These are phyloP conservation scores for Nothocercus nigrocapillus DNA, from an alignment of 2,113 vertebrate species.

Conservation along the genomic window DNA sequence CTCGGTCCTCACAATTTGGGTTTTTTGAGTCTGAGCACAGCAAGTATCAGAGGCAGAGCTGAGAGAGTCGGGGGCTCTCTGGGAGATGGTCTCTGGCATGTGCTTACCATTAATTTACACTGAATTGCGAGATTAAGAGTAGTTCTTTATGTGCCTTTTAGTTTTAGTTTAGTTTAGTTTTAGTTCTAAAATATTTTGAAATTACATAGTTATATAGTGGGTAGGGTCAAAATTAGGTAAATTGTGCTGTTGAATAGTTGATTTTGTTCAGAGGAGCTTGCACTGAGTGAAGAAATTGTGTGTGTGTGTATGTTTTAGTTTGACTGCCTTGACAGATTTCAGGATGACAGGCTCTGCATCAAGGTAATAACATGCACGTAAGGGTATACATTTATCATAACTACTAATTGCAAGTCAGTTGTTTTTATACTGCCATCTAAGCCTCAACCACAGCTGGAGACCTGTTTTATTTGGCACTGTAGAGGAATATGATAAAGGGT, in stretches of 20 bases:
- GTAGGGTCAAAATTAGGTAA: slow-evolving; percentile 7
- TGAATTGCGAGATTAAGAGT: not conserved
- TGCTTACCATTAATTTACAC: not conserved
- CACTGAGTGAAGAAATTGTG: not conserved
- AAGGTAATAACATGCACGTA: not conserved
- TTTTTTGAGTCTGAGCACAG: not conserved
- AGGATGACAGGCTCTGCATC: slow-evolving; percentile 39
- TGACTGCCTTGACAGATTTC: slow-evolving; percentile 19
- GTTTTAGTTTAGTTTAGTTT: too few species aligned
- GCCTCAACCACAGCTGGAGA: slow-evolving; percentile 21
- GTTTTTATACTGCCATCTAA: slow-evolving; percentile 42
- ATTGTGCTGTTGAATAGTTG: not conserved
- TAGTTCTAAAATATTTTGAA: not conserved
- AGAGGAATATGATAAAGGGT: not conserved
- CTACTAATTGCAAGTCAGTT: slow-evolving; percentile 57
- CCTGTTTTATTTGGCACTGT: not conserved
- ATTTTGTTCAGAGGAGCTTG: slow-evolving; percentile 17
- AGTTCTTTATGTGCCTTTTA: not conserved
- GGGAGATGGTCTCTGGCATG: not conserved
- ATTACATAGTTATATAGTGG: not conserved
- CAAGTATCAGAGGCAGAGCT: not conserved
- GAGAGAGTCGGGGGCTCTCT: slow-evolving; percentile 27
- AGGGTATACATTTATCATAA: slow-evolving; percentile 15
- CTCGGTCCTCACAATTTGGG: not conserved
- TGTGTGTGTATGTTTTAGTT: not conserved